Evolutionary conservation across 2,888 invertebrate genomes (phyloP).

Genomic region (Eilema griseolum): DNA sequence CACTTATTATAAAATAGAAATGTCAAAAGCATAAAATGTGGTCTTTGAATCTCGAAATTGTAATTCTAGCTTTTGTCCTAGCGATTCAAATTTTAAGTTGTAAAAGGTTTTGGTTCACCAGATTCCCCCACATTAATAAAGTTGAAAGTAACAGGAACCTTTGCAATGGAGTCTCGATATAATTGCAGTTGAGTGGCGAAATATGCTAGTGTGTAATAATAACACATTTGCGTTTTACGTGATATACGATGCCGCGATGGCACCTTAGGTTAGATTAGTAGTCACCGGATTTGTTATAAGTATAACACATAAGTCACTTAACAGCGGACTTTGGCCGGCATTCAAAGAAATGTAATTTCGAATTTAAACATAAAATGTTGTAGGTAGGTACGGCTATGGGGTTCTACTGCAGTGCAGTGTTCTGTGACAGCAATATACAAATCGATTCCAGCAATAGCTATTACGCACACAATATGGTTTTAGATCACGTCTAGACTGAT

Average conservation of each 20-base stretch:
- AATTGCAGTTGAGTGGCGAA: not conserved
- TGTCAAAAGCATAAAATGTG: slow-evolving; percentile 5
- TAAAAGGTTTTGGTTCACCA: not conserved
- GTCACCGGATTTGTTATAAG: no score
- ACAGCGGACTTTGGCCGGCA: not conserved
- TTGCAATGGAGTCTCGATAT: not conserved
- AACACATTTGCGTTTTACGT: not conserved
- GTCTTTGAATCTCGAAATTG: not conserved
- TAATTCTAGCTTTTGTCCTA: not conserved
- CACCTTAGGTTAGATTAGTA: no score
- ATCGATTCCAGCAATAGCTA: slow-evolving; percentile 11
- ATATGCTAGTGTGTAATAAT: not conserved
- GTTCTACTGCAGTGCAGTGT: not conserved
- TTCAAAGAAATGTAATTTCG: not conserved
- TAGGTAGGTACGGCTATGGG: not conserved
- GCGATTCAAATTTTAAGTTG: not conserved
- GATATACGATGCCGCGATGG: not conserved
- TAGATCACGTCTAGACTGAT: slow-evolving; percentile 47
- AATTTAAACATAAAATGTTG: not conserved
- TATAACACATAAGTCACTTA: not conserved
- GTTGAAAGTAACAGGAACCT: not conserved
- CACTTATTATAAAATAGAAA: slow-evolving; percentile 17
- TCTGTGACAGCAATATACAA: not conserved
- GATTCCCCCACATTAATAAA: not conserved
- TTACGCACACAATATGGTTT: slow-evolving; percentile 32